Conservation (phyloP, 2,797 vertebrate genomes). For the Emys orbicularis region DNA sequence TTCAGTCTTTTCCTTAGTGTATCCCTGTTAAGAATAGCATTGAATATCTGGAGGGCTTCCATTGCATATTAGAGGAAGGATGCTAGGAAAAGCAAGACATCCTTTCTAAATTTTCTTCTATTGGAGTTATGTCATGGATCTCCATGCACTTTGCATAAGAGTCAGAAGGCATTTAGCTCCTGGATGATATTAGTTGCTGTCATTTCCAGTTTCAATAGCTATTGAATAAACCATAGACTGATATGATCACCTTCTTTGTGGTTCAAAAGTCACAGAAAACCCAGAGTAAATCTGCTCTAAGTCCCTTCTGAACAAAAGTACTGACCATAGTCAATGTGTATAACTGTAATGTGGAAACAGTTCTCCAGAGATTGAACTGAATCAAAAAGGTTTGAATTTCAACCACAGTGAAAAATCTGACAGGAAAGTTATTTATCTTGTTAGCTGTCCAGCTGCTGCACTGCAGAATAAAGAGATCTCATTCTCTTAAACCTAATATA, state of each 20-base stretch:
- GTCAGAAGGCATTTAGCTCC: not conserved
- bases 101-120: not conserved
- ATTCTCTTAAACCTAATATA: conserved; percentile 30
- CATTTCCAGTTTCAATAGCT: conserved; percentile 12
- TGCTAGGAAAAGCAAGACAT: not conserved
- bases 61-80: conserved; percentile 28
- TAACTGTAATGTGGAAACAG: conserved; percentile 18
- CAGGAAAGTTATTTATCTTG: conserved; percentile 36
- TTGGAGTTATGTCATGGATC: not conserved
- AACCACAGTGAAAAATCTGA: conserved; percentile 6
- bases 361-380: not conserved
- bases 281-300: conserved; percentile 10
- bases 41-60: conserved; percentile 23
- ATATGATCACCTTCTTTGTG: conserved; percentile 26
- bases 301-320: not conserved
- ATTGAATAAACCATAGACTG: conserved; percentile 34
- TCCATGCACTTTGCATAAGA: not conserved
- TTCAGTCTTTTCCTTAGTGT: conserved; percentile 32
- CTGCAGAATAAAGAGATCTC: conserved; percentile 8
- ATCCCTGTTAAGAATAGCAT: conserved; percentile 25
- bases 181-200: not conserved
- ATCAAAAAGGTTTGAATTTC: conserved; percentile 27
- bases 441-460: conserved; percentile 34
- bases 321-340: not conserved
- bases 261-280: conserved; percentile 37